phyloP scores from a whole-genome alignment of 2,888 invertebrate species.

The Antheraea yamamai region DNA sequence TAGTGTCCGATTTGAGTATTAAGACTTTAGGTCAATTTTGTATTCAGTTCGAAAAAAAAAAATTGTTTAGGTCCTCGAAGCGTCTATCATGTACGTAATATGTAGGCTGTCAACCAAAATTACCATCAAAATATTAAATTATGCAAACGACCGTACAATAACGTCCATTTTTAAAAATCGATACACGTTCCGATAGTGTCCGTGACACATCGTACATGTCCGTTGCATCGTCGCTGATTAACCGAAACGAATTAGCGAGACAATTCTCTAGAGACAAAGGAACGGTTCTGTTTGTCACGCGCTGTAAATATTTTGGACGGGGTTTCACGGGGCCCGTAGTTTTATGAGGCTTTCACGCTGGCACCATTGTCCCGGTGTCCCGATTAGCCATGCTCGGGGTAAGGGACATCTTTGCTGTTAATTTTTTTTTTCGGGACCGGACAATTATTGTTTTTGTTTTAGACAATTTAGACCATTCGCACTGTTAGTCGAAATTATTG shows the following conservation, averaged over 20 bases:
- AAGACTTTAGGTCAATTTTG: too few species aligned
- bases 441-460: slow-evolving; percentile 23
- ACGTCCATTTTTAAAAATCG: slow-evolving; percentile 35
- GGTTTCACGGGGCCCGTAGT: slow-evolving; percentile 68
- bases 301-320: slow-evolving; percentile 80
- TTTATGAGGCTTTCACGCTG: slow-evolving; percentile 77
- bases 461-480: slow-evolving; percentile 26
- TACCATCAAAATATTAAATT: slow-evolving; percentile 8
- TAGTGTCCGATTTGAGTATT: background rate
- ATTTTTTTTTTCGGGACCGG: slow-evolving; percentile 34
- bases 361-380: slow-evolving; percentile 66
- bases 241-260: slow-evolving; percentile 71
- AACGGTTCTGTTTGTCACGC: slow-evolving; percentile 70
- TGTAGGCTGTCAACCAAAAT: background rate
- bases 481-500: slow-evolving; percentile 35
- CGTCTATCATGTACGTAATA: background rate
- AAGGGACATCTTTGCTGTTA: slow-evolving; percentile 43
- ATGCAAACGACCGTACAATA: slow-evolving; percentile 16
- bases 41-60: too few species aligned
- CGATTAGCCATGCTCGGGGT: slow-evolving; percentile 67
- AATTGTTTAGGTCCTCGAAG: too few species aligned
- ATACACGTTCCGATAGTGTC: slow-evolving; percentile 47
- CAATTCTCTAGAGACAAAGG: slow-evolving; percentile 71
- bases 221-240: slow-evolving; percentile 59
- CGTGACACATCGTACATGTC: slow-evolving; percentile 57